A percentile compares a stretch with the other conserved stretches of the same genome.
phyloP scores from a whole-genome alignment of 2,888 invertebrate species.

The Tipula vernalis region DNA sequence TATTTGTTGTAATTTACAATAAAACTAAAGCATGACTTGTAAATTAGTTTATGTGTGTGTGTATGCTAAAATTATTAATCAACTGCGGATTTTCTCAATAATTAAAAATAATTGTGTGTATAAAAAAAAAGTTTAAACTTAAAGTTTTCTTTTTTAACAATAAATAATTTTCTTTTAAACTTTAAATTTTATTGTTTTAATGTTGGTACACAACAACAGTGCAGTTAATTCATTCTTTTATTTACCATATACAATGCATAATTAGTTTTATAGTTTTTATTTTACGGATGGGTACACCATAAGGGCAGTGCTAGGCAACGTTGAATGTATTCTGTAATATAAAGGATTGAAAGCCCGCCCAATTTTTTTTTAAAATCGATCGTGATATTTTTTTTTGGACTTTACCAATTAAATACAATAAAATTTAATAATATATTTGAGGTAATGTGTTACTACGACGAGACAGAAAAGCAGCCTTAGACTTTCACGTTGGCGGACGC shows the following conservation, averaged over 20 bases:
- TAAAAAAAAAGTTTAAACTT: neutral
- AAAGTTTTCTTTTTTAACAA: neutral
- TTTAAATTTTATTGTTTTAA: neutral
- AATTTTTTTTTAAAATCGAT: neutral
- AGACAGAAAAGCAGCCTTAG: no score
- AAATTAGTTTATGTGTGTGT: neutral
- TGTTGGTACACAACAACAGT: neutral
- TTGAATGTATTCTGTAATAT: neutral
- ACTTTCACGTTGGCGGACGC: no score
- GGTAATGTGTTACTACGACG: no score
- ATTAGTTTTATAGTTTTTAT: neutral
- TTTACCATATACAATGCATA: neutral
- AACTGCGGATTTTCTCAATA: neutral
- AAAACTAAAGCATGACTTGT: neutral
- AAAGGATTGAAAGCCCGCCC: no score
- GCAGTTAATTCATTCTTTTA: neutral
- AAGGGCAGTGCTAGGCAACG: neutral
- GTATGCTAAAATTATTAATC: neutral
- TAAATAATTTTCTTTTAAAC: neutral
- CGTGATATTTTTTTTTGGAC: no score
- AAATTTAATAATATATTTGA: no score
- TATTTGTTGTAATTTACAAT: neutral
- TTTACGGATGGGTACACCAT: neutral
- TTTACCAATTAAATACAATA: no score
- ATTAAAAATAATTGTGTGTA: neutral